A percentile compares a stretch with the other conserved stretches of the same genome.
phyloP scores from a whole-genome alignment of 1,140 invertebrate species.

The Psilanteris sp. region DNA sequence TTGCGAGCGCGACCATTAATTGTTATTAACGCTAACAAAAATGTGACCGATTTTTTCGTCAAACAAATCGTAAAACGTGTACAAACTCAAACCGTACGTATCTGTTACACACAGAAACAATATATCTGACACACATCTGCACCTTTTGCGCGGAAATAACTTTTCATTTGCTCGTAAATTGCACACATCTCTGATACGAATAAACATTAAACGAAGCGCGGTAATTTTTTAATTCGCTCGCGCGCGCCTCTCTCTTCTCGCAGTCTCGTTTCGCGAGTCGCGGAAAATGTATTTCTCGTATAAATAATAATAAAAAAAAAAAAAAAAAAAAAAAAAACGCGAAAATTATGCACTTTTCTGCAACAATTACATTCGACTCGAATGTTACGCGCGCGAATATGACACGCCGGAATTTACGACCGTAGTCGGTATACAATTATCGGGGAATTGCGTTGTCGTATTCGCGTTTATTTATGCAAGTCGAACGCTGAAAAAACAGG shows the following conservation, averaged over 20 bases:
- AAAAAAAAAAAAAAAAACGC: slow-evolving; percentile 30
- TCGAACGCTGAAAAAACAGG: slow-evolving; percentile 19
- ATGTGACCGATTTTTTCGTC: no score
- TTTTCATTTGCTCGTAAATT: neutral
- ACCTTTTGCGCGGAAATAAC: no score
- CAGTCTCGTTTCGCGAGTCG: slow-evolving; percentile 9
- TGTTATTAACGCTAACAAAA: no score
- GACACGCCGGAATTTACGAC: slow-evolving; percentile 53
- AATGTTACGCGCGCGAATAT: slow-evolving; percentile 32
- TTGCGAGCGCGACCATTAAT: no score
- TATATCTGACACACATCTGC: no score
- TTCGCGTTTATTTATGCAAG: slow-evolving; percentile 48
- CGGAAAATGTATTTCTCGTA: slow-evolving; percentile 44
- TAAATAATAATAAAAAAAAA: no score
- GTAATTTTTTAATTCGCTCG: slow-evolving; percentile 30
- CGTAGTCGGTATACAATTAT: slow-evolving; percentile 40
- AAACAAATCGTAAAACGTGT: no score
- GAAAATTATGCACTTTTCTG: slow-evolving; percentile 53
- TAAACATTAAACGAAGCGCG: neutral
- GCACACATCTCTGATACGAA: neutral
- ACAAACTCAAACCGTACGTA: no score
- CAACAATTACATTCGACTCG: slow-evolving; percentile 38
- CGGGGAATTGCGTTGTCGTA: slow-evolving; percentile 42
- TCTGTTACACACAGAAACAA: no score
- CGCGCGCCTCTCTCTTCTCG: slow-evolving; percentile 7